Base-by-base conservation (phyloP, 2,888 invertebrate species). In the Sturmia bella region DNA sequence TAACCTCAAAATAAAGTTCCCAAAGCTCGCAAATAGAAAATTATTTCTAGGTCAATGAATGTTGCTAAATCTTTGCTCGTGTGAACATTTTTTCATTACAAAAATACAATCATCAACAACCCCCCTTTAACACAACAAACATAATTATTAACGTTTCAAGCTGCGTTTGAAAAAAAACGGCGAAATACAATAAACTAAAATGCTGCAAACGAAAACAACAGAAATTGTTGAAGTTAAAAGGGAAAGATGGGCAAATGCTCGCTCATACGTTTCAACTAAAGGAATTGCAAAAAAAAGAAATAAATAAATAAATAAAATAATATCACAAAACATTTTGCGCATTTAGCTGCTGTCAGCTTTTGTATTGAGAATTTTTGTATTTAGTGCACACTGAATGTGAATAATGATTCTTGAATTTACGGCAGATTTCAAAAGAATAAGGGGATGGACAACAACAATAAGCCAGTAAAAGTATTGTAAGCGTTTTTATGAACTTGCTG, bases 341-440 rank as follows among this genome's bases (percentile, higher is more conserved):
- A 77, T 82, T 77, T 82, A 66, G 77, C 69, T 82, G 77, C 69
- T 82, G 77, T 66, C 81, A 78, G 74, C 66, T 80, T 80, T 80
- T 68, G 48, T 63, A 63, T 17, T 11, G 19, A 63, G 17, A 37
- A 56, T 39, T 63, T 64, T 56, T 48, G 21, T 43, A 59, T 61
- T 69, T 54, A 48, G 27, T 39, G 61, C 54, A 54, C 1, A 56
- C n/a, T n/a, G 45, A 74, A 45, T 73, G 37, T 24, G 39, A 6
- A n/a, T 15, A 50, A 32, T 57, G 9, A 32, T 32, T 32, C 32
- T 32, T 1, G 32, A 32, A 32, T 32, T 32, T 32, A 32, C 32
- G 32, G 32, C 9, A 32, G 32, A 32, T 3, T 32, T 32, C 9
- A 32, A 32, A 32, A 32, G 6, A 3, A 3, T 1, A 32, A 32